phyloP scores from a whole-genome alignment of 2,797 vertebrate species.

The Anniella stebbinsi region DNA sequence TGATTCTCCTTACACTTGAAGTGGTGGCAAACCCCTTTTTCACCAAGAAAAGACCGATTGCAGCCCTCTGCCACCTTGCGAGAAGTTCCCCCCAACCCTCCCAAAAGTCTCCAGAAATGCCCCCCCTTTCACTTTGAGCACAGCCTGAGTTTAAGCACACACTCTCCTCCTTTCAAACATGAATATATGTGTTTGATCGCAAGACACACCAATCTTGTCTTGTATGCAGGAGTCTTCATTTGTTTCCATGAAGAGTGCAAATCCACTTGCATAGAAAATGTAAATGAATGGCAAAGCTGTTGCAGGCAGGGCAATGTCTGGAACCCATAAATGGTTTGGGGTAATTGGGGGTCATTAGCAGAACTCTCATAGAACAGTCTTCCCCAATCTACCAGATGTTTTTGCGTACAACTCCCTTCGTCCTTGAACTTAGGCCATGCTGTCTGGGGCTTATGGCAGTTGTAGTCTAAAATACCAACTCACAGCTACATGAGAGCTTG shows the following conservation, averaged over 20 bases:
- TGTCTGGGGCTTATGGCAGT: neutral
- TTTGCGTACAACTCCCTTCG: neutral
- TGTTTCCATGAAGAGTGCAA: neutral
- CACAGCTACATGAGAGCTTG: neutral
- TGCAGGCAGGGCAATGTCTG: neutral
- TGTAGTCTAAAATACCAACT: neutral
- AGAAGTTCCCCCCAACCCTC: neutral
- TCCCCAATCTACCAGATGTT: neutral
- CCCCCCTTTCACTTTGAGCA: neutral
- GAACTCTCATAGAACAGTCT: neutral
- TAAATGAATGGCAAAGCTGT: neutral
- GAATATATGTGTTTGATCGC: neutral
- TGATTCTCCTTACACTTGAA: constrained; percentile 1
- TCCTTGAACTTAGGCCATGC: neutral
- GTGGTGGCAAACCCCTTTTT: neutral
- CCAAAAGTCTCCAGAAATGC: neutral
- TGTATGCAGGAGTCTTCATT: neutral
- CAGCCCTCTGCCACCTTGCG: neutral
- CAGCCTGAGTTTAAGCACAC: neutral
- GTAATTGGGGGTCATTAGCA: neutral
- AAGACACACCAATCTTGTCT: neutral
- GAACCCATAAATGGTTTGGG: neutral
- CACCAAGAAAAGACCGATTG: neutral
- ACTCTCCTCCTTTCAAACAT: neutral
- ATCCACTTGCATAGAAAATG: neutral